Base-by-base conservation (phyloP, 2,888 invertebrate species). In the Agrochola circellaris region DNA sequence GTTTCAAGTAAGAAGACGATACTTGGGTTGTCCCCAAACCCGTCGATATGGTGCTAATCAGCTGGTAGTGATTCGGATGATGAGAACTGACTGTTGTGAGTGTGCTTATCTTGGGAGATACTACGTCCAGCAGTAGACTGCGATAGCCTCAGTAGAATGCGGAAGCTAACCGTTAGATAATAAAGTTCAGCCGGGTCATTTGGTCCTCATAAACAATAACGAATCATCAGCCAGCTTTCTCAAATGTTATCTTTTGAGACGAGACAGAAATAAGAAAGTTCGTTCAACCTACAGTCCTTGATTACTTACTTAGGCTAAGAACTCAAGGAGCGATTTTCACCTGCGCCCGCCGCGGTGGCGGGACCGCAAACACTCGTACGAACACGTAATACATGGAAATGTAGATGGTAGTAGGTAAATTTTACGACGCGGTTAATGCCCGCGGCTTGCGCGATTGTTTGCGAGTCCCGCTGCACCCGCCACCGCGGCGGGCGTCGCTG, bases 41-140 rank as follows among this genome's bases (percentile, higher is more conserved):
- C n/a, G 30, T 42, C 30, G 9, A 42, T 8, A 51, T 11, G 3
- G n/a, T 76, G 66, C 2, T 81, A 78, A 78, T 61, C 54, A 73
- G 15, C 7, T 48, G 9, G 17, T 6, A 45, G 11, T 64, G 20
- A 75, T 77, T 9, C 4, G 15, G 30, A 20, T n/a, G 13, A 6
- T 8, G 51, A 15, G 30, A 30, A 51, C n/a, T 13, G 9, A 8
- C 2, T n/a, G 11, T 45, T 54, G 2, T 54, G 51, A 20, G n/a
- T n/a, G 54, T 54, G 30, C 20, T 23, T n/a, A 26, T 51, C 9
- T 20, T 54, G 11, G 13, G 42, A 23, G 23, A 51, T 8, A 76
- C 42, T 34, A 20, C 15, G 2, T 66, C 3, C 11, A 77, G 20
- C 17, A 17, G 13, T 26, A 23, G 13, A 67, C 1, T 42, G 20